These are phyloP conservation scores for Chiloscyllium plagiosum DNA, from an alignment of 2,113 vertebrate species.

Conservation along the genomic window DNA sequence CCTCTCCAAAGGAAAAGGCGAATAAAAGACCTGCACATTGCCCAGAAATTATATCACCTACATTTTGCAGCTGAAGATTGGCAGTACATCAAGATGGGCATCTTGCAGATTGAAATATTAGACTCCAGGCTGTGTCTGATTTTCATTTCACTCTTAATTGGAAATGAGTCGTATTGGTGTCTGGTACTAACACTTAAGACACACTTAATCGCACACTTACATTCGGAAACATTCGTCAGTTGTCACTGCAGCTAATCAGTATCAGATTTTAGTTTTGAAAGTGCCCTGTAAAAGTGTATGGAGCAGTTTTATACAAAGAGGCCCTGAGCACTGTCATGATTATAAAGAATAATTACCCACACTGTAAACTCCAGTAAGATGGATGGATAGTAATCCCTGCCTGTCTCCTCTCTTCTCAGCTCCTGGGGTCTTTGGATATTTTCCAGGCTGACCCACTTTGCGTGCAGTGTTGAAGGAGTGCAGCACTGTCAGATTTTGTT, in stretches of 20 bases:
- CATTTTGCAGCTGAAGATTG: conserved; percentile 2
- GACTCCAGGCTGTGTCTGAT: background rate
- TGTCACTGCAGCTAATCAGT: background rate
- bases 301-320: background rate
- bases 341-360: background rate
- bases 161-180: background rate
- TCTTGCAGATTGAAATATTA: background rate
- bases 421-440: background rate
- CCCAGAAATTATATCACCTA: conserved; percentile 16
- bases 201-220: conserved; percentile 13
- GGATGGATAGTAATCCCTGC: background rate
- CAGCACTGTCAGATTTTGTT: background rate
- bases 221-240: conserved; percentile 10
- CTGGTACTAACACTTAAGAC: conserved; percentile 7
- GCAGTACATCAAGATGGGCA: background rate
- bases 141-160: background rate
- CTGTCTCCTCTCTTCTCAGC: background rate
- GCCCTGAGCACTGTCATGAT: too few relatives aligned
- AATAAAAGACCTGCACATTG: background rate
- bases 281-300: too few relatives aligned
- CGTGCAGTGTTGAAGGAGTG: background rate
- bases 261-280: background rate
- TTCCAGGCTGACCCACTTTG: background rate
- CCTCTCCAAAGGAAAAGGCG: background rate
- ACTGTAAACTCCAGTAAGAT: background rate